phyloP scores from a whole-genome alignment of 2,888 invertebrate species.

The Orthonevra nobilis region DNA sequence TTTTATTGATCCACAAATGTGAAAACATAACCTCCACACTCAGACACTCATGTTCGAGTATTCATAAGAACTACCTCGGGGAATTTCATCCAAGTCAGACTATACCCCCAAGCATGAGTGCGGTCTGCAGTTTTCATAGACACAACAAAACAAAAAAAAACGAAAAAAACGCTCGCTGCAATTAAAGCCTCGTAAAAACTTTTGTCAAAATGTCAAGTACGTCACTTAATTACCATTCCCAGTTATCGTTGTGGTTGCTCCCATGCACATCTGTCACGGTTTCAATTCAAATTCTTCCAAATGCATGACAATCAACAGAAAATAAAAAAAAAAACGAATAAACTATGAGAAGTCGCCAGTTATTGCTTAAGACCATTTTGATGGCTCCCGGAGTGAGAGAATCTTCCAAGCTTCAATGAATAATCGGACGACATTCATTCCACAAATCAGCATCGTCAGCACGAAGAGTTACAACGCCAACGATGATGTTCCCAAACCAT shows the following conservation, averaged over 20 bases:
- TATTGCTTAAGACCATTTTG: conserved; percentile 52
- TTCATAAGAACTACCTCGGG: no score
- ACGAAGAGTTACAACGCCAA: no score
- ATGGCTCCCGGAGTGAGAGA: conserved; percentile 35
- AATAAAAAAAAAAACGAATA: conserved; percentile 5
- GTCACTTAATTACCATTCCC: conserved; percentile 51
- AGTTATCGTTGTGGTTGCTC: conserved; percentile 15
- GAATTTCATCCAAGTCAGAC: no score
- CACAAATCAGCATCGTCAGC: conserved; percentile 49
- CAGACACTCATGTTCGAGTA: no score
- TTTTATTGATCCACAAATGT: no score
- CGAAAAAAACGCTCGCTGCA: neutral
- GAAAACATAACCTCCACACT: no score
- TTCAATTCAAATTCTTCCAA: neutral
- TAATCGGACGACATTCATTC: conserved; percentile 38
- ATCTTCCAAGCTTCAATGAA: conserved; percentile 38
- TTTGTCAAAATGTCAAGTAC: conserved; percentile 65
- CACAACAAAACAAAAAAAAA: no score
- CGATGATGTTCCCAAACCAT: no score
- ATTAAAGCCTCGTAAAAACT: conserved; percentile 55
- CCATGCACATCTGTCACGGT: conserved; percentile 16
- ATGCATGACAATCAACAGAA: neutral
- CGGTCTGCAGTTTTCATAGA: no score
- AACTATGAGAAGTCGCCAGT: conserved; percentile 60
- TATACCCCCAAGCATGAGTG: no score